These are phyloP conservation scores for Ypsolopha scabrella DNA, from an alignment of 2,888 invertebrate species.

Conservation along the genomic window DNA sequence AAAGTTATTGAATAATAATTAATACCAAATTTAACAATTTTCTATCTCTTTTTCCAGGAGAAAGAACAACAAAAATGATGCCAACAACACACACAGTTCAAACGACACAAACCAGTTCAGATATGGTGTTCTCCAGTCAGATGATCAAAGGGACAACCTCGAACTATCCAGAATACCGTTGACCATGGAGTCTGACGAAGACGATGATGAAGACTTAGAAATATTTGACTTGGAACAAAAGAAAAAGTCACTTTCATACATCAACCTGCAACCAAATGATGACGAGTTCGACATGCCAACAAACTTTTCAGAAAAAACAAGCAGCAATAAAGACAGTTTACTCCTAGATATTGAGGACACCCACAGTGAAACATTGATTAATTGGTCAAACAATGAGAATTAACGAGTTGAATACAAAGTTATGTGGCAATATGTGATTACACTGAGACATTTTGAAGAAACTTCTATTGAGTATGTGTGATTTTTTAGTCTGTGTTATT, in stretches of 20 bases:
- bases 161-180: slow-evolving; percentile 55
- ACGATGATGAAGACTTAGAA: slow-evolving; percentile 61
- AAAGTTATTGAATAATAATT: background rate
- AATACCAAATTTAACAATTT: background rate
- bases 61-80: slow-evolving; percentile 40
- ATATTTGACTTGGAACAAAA: slow-evolving; percentile 62
- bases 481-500: too few species aligned
- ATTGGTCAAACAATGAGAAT: slow-evolving; percentile 44
- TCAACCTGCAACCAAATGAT: slow-evolving; percentile 50
- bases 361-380: slow-evolving; percentile 44
- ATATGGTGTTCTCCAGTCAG: slow-evolving; percentile 60
- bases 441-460: too few species aligned
- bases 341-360: slow-evolving; percentile 55
- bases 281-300: slow-evolving; percentile 38
- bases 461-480: too few species aligned
- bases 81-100: slow-evolving; percentile 32
- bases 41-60: slow-evolving; percentile 33
- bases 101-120: slow-evolving; percentile 57
- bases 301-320: slow-evolving; percentile 12
- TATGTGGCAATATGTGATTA: too few species aligned
- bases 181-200: slow-evolving; percentile 63
- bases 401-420: slow-evolving; percentile 50
- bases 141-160: slow-evolving; percentile 51
- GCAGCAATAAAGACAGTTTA: slow-evolving; percentile 38
- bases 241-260: slow-evolving; percentile 54